Evolutionary conservation across 1,140 invertebrate species (phyloP).

Genomic region (Magallana angulata): DNA sequence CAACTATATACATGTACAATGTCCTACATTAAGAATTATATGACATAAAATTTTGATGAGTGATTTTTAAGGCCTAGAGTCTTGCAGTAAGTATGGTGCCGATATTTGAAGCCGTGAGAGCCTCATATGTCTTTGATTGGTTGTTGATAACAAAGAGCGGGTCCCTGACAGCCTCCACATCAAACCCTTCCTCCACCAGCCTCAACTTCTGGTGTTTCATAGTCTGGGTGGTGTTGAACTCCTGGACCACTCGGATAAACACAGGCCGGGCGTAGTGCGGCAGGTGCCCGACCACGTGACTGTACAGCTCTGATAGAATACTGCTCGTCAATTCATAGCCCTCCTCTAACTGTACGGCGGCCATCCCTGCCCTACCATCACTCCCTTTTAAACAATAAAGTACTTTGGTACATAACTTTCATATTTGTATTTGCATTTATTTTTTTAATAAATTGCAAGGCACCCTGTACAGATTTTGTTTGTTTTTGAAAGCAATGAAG

Average conservation of each 20-base stretch:
- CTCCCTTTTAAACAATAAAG: conserved; percentile 78
- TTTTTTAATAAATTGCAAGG: no score
- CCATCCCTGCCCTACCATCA: conserved; percentile 97
- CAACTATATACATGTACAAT: no score
- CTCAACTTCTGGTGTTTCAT: conserved; percentile 71
- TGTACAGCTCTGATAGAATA: conserved; percentile 66
- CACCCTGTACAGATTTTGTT: no score
- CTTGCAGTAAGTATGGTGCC: conserved; percentile 30
- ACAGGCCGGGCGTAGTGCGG: conserved; percentile 92
- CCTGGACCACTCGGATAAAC: conserved; percentile 86
- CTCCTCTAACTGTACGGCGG: conserved; percentile 85
- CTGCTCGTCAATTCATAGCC: conserved; percentile 47
- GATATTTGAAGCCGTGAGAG: conserved; percentile 15
- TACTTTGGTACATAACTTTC: no score
- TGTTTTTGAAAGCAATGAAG: no score
- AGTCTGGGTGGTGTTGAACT: conserved; percentile 68
- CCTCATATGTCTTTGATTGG: conserved; percentile 52
- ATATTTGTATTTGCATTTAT: no score
- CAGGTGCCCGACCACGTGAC: conserved; percentile 80
- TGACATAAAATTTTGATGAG: no score
- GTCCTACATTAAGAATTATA: no score
- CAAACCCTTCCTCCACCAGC: conserved; percentile 94
- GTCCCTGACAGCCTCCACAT: conserved; percentile 89
- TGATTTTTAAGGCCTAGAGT: neutral
- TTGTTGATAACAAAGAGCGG: conserved; percentile 86